These are phyloP conservation scores for Lepidurus apus DNA, from an alignment of 1,140 invertebrate species.

Conservation along the genomic window DNA sequence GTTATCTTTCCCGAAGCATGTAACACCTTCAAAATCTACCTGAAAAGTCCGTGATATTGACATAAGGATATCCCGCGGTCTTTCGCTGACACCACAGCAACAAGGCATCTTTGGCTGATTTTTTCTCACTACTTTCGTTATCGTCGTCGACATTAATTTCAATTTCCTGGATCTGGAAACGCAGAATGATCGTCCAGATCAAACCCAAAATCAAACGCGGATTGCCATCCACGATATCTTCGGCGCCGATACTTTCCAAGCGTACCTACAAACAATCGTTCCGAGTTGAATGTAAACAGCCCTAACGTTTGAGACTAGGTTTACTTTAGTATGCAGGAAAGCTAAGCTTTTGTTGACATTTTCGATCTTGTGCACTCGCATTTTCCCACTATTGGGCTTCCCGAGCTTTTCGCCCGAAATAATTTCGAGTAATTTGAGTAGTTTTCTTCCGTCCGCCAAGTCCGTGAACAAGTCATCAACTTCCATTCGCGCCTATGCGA, in stretches of 20 bases:
- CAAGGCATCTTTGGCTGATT: conserved; percentile 96
- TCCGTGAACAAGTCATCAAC: conserved; percentile 96
- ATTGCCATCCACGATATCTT: conserved; percentile 96
- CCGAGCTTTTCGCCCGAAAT: conserved; percentile 97
- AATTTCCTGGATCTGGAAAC: conserved; percentile 98
- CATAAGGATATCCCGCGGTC: conserved; percentile 64
- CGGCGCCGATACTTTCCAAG: conserved; percentile 95
- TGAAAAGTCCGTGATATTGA: conserved; percentile 74
- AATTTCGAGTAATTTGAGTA: conserved; percentile 96
- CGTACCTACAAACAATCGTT: conserved; percentile 61
- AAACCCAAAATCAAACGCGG: conserved; percentile 87
- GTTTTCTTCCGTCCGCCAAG: conserved; percentile 87
- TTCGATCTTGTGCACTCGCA: conserved; percentile 98
- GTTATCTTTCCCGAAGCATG: conserved; percentile 1
- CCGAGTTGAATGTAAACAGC: neutral
- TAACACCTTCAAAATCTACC: conserved; percentile 44
- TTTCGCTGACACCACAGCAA: conserved; percentile 98
- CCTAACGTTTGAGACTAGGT: neutral
- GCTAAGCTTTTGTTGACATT: conserved; percentile 98
- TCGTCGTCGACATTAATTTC: conserved; percentile 97
- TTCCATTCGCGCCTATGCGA: conserved; percentile 66
- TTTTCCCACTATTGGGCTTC: conserved; percentile 91
- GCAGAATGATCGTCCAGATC: conserved; percentile 96
- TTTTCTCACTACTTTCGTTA: conserved; percentile 95
- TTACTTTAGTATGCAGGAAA: conserved; percentile 94